Percentiles rank a stretch among this genome's conserved stretches.
These are phyloP conservation scores for Drosophila serrata DNA, from an alignment of 1,140 invertebrate genomes.

Conservation along the genomic window DNA sequence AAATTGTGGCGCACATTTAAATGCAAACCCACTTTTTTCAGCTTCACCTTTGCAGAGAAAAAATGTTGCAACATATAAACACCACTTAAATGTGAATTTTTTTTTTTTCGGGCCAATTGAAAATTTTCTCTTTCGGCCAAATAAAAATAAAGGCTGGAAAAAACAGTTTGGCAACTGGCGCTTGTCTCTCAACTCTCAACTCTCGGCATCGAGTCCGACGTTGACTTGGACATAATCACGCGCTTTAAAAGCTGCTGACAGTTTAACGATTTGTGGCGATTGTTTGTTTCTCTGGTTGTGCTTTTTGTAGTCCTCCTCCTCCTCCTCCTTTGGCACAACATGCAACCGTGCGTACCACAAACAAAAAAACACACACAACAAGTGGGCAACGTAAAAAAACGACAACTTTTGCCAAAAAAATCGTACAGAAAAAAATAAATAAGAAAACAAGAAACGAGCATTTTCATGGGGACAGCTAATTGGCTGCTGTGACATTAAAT, in stretches of 20 bases:
- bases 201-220: conserved; percentile 31
- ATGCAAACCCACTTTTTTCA: conserved; percentile 4
- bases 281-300: conserved; percentile 67
- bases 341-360: conserved; percentile 74
- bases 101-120: conserved; percentile 76
- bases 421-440: conserved; percentile 14
- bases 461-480: conserved; percentile 81
- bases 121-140: conserved; percentile 64
- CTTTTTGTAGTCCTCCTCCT: conserved; percentile 26
- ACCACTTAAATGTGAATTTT: conserved; percentile 56
- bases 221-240: conserved; percentile 78
- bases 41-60: conserved; percentile 18
- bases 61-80: conserved; percentile 48
- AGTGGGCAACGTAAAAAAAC: conserved; percentile 35
- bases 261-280: conserved; percentile 84
- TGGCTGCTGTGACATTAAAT: conserved; percentile 83
- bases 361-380: conserved; percentile 37
- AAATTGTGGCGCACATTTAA: conserved; percentile 13
- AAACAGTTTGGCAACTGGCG: conserved; percentile 54
- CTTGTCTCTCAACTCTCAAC: conserved; percentile 49
- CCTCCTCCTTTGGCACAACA: conserved; percentile 41
- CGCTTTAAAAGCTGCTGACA: conserved; percentile 82
- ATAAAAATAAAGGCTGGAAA: conserved; percentile 20
- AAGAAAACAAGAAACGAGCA: conserved; percentile 64
- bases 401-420: conserved; percentile 44